Percentiles rank a stretch among this genome's conserved stretches.
Conservation (phyloP, 2,797 vertebrate genomes). For the Otolemur crassicaudatus region DNA sequence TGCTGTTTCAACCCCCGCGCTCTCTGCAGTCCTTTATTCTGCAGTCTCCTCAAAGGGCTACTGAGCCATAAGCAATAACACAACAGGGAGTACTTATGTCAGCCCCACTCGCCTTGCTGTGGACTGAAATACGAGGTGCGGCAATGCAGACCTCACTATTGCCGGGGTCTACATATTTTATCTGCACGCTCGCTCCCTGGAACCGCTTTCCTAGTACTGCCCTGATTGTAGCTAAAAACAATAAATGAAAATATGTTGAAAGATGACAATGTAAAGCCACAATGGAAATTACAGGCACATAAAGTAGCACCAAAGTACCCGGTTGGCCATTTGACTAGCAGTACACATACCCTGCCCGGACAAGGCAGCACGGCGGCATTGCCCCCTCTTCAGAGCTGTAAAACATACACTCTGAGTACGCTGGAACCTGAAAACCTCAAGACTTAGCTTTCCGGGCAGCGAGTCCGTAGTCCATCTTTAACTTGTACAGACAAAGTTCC, state of each 20-base stretch:
- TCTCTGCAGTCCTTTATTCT: constrained; percentile 73
- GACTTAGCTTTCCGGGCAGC: background rate
- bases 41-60: constrained; percentile 68
- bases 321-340: constrained; percentile 53
- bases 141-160: constrained; percentile 68
- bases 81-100: constrained; percentile 79
- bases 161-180: constrained; percentile 77
- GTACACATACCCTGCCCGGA: constrained; percentile 9
- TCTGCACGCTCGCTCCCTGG: constrained; percentile 60
- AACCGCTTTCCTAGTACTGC: constrained; percentile 74
- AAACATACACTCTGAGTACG: background rate
- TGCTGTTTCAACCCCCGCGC: constrained; percentile 26
- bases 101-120: constrained; percentile 44
- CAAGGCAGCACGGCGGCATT: fast-evolving
- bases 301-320: constrained; percentile 63
- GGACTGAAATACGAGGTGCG: constrained; percentile 79
- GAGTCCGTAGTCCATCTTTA: background rate
- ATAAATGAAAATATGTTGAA: constrained; percentile 77
- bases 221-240: constrained; percentile 74
- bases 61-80: constrained; percentile 70
- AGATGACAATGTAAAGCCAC: constrained; percentile 76
- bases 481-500: background rate
- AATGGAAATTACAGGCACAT: constrained; percentile 76
- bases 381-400: background rate
- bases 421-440: background rate